Evolutionary conservation across 2,888 invertebrate species (phyloP), one percentile per base, ranked within the genome.

Genomic region (Eupithecia subumbrata): DNA sequence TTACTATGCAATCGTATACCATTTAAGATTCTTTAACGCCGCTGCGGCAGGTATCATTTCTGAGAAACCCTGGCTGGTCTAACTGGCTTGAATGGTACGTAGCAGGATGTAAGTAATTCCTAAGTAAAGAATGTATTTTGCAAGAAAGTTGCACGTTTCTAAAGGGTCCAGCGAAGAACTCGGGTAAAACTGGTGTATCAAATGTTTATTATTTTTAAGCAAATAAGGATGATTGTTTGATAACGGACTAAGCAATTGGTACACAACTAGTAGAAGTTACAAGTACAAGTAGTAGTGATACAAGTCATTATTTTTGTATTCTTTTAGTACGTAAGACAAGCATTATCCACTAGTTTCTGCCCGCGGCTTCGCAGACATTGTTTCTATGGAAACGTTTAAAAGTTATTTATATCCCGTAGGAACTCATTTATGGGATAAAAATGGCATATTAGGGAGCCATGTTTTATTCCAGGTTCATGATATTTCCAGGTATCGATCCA

Each of bases 41-140:
- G 56, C 22, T 22, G 4, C 60, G 60, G 60, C 60, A 25, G 60
- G 60, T 60, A 5, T 34, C 64, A 5, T 18, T 64, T 34, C 64
- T 25, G 12, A 60, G 60, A 60, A 60, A 60, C n/a, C 60, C 25
- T 60, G 60, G 25, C 56, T 60, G 60, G 60, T 60, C 60, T 60
- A 60, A 60, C 60, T 25, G 60, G 60, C 60, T 60, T 60, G 22
- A 22, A 60, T 25, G 60, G 1, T 60, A 25, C 11, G 22, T 22
- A 4, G 12, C 60, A 4, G 60, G 60, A 60, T 60, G 25, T 60
- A 25, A 60, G 60, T 60, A 60, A 60, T 60, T 60, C 12, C 60
- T 60, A 60, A 25, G 60, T 25, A 60, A 60, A 60, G 60, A 60
- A 25, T 60, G 60, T 25, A 22, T 25, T 60, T 60, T 60, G 60